A percentile compares a stretch with the other conserved stretches of the same genome.
These are phyloP conservation scores for Cephonodes hylas DNA, from an alignment of 2,888 invertebrate genomes.

Conservation along the genomic window DNA sequence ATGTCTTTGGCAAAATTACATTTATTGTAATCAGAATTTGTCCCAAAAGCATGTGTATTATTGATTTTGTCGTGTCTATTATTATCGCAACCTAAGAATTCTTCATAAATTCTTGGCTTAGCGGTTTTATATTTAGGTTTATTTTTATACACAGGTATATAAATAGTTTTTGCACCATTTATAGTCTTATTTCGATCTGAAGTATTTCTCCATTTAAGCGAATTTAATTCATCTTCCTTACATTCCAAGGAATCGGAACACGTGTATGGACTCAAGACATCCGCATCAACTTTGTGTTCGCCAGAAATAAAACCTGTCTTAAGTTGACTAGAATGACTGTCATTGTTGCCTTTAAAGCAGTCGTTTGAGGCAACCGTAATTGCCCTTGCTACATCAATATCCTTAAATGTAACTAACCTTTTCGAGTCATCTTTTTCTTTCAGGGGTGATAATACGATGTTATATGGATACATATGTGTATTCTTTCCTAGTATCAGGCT, in stretches of 20 bases:
- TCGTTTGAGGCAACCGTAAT: constrained; percentile 22
- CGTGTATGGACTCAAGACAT: constrained; percentile 30
- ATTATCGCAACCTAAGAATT: constrained; percentile 45
- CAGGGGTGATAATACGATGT: constrained; percentile 65
- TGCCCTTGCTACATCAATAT: constrained; percentile 27
- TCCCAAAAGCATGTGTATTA: too few species aligned
- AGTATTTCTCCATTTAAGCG: constrained; percentile 53
- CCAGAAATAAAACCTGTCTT: constrained; percentile 26
- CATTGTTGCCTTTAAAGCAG: not conserved
- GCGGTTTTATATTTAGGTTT: constrained; percentile 40
- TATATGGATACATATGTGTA: constrained; percentile 66
- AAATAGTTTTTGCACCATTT: constrained; percentile 32
- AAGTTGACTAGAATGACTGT: not conserved
- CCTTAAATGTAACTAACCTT: constrained; percentile 60
- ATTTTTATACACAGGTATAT: constrained; percentile 47
- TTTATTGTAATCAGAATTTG: constrained; percentile 24
- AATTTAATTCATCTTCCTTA: constrained; percentile 52
- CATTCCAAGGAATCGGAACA: constrained; percentile 48
- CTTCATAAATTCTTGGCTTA: constrained; percentile 44
- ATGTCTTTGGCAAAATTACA: not conserved
- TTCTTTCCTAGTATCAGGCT: constrained; percentile 69
- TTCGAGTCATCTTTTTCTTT: constrained; percentile 52
- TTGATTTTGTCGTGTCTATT: constrained; percentile 25
- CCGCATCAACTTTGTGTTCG: constrained; percentile 25
- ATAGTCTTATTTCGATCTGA: constrained; percentile 26